Evolutionary conservation across 2,113 vertebrate genomes (phyloP).

Genomic region (Ornithorhynchus anatinus): DNA sequence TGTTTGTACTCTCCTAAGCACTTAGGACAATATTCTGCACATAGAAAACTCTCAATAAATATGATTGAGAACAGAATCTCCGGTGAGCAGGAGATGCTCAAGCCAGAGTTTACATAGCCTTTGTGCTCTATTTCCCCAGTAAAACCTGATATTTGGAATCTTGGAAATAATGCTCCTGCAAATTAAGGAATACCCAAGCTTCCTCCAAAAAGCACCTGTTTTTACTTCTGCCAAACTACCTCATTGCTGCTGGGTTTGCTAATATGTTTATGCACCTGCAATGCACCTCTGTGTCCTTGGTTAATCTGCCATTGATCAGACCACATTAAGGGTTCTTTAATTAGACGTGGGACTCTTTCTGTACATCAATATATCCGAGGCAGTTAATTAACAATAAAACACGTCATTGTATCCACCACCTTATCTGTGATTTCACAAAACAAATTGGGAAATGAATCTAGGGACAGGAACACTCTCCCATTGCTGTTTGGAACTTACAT

Average conservation of each 20-base stretch:
- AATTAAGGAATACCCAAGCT: neutral
- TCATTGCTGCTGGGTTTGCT: neutral
- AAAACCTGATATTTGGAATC: neutral
- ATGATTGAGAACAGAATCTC: too few relatives aligned
- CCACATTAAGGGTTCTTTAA: neutral
- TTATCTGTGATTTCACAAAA: neutral
- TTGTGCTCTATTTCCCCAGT: too few relatives aligned
- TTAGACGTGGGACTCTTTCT: neutral
- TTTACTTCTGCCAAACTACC: neutral
- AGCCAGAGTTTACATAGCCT: too few relatives aligned
- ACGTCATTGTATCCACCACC: neutral
- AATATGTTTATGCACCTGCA: neutral
- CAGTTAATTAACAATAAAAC: neutral
- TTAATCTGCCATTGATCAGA: neutral
- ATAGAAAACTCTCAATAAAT: too few relatives aligned
- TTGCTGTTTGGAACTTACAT: neutral
- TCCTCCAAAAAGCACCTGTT: neutral
- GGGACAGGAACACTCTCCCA: neutral
- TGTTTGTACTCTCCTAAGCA: too few relatives aligned
- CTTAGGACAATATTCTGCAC: too few relatives aligned
- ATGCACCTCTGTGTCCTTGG: neutral
- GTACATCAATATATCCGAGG: accelerated
- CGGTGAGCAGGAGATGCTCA: too few relatives aligned
- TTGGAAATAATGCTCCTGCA: neutral
- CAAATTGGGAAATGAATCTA: neutral